Evolutionary conservation across 2,113 vertebrate species (phyloP).

Genomic region (Brachypteracias leptosomus): DNA sequence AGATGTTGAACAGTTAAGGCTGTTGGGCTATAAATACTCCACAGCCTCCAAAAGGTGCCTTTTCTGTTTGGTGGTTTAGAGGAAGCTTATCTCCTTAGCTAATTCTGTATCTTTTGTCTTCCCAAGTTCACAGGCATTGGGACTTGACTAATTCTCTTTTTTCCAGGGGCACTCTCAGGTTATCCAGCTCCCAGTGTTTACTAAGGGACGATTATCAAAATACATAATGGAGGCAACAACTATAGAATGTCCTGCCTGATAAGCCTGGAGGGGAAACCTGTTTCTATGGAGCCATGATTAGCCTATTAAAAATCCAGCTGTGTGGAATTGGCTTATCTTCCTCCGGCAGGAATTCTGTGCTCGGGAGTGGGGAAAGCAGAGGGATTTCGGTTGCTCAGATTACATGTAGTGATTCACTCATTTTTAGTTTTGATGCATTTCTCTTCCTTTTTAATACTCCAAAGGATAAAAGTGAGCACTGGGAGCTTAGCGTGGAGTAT

Average conservation of each 20-base stretch:
- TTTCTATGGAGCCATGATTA: conserved; percentile 49
- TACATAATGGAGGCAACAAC: conserved; percentile 49
- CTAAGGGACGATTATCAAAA: conserved; percentile 41
- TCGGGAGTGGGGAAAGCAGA: conserved; percentile 20
- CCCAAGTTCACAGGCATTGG: conserved; percentile 18
- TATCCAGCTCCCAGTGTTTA: conserved; percentile 57
- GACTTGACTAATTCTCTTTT: conserved; percentile 9
- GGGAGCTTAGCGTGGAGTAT: not conserved
- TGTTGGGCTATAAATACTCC: conserved; percentile 47
- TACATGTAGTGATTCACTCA: conserved; percentile 42
- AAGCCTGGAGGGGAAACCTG: conserved; percentile 61
- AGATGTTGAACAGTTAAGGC: not conserved
- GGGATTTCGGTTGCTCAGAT: conserved; percentile 32
- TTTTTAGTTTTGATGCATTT: conserved; percentile 52
- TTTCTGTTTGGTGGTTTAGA: conserved; percentile 6
- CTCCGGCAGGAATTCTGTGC: conserved; percentile 25
- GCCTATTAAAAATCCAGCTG: conserved; percentile 52
- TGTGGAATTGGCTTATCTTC: conserved; percentile 53
- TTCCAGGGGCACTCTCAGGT: not conserved
- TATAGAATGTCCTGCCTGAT: conserved; percentile 43
- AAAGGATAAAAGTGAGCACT: not conserved
- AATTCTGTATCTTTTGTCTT: conserved; percentile 60
- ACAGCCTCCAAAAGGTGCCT: not conserved
- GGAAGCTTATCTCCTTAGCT: conserved; percentile 58
- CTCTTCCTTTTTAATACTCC: not conserved